phyloP scores from a whole-genome alignment of 2,888 invertebrate species.

The Diloba caeruleocephala region DNA sequence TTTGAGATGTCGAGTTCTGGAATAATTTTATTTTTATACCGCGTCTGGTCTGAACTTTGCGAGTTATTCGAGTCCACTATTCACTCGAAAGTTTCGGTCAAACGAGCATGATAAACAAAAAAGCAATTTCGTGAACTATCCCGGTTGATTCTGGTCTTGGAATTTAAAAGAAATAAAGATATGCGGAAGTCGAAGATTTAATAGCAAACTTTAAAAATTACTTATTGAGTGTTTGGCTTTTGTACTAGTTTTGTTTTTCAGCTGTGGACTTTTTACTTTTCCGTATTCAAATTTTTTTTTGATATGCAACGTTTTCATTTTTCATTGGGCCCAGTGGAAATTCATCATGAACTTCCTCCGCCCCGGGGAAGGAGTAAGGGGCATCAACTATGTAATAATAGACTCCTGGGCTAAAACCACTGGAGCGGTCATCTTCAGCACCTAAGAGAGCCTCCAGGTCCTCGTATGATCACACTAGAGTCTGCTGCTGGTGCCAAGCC shows the following conservation, averaged over 20 bases:
- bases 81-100: conserved; percentile 48
- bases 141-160: conserved; percentile 17
- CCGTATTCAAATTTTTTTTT: too few species aligned
- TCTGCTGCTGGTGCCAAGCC: too few species aligned
- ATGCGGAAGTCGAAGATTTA: conserved; percentile 34
- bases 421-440: too few species aligned
- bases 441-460: too few species aligned
- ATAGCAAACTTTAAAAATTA: conserved; percentile 24
- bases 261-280: too few species aligned
- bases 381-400: too few species aligned
- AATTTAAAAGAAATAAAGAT: conserved; percentile 24
- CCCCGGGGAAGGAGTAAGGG: too few species aligned
- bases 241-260: conserved; percentile 1
- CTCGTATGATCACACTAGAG: too few species aligned
- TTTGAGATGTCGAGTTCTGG: conserved; percentile 51
- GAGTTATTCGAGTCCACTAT: conserved; percentile 60
- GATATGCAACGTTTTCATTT: too few species aligned
- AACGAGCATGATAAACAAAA: conserved; percentile 58
- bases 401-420: too few species aligned
- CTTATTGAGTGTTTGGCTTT: conserved; percentile 8
- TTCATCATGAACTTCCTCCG: too few species aligned
- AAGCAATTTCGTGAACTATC: conserved; percentile 12
- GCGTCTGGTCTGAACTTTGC: conserved; percentile 47
- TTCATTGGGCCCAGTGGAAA: too few species aligned
- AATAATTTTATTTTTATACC: conserved; percentile 73